These are phyloP conservation scores for Casuarius casuarius DNA, from an alignment of 2,113 vertebrate species.

Conservation along the genomic window DNA sequence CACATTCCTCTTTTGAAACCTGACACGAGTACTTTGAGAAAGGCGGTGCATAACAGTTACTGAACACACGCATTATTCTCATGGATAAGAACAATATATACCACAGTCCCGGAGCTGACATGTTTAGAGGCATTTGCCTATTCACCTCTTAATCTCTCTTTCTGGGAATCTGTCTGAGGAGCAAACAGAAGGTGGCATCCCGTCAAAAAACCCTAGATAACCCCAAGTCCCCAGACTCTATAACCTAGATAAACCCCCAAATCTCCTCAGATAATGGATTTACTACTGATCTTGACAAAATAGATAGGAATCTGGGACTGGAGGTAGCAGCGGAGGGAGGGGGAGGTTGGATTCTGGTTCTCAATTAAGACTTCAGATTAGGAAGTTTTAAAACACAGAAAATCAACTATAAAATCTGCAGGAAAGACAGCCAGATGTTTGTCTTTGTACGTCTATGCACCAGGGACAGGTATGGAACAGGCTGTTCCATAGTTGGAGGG, in stretches of 20 bases:
- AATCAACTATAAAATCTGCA: neutral
- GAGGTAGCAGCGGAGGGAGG: fast-evolving
- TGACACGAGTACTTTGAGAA: neutral
- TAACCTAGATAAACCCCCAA: neutral
- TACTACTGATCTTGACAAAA: neutral
- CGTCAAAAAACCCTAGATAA: neutral
- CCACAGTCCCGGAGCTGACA: neutral
- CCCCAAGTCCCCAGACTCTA: neutral
- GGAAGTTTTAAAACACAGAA: neutral
- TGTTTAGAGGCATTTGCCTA: neutral
- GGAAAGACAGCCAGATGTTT: neutral
- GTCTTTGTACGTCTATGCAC: neutral
- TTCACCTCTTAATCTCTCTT: neutral
- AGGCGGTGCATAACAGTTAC: neutral
- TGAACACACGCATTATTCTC: neutral
- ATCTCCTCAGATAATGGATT: neutral
- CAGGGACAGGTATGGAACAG: no score
- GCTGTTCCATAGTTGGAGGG: neutral
- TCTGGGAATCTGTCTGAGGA: neutral
- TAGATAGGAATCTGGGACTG: neutral
- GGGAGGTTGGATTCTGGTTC: neutral
- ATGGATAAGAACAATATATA: neutral
- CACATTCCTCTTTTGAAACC: neutral
- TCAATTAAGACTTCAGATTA: neutral
- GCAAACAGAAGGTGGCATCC: neutral